Conservation (phyloP, 2,113 vertebrate species). For the Phaetusa simplex region DNA sequence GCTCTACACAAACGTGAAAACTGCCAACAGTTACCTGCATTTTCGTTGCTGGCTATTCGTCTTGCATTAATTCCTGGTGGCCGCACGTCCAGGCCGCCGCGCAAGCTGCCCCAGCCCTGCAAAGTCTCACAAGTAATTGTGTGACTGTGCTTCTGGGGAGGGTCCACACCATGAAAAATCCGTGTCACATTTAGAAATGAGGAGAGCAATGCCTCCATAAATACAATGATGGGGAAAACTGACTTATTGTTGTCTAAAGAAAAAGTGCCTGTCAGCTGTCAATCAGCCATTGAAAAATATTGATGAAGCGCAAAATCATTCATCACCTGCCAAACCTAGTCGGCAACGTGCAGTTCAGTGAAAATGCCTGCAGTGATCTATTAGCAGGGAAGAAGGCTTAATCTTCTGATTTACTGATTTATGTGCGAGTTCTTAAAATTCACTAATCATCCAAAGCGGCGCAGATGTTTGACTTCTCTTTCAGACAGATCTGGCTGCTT, state of each 20-base stretch:
- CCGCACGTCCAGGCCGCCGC: neutral
- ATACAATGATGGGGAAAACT: neutral
- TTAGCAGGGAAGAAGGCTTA: neutral
- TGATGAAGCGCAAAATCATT: neutral
- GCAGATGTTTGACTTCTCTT: neutral
- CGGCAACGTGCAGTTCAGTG: neutral
- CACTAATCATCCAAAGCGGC: neutral
- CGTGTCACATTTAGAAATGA: neutral
- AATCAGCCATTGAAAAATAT: neutral
- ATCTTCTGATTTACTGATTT: neutral
- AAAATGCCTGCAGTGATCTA: neutral
- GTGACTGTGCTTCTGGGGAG: neutral
- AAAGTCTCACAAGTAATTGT: neutral
- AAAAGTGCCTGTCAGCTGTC: neutral
- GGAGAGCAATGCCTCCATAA: neutral
- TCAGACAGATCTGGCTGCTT: neutral
- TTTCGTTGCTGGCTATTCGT: neutral
- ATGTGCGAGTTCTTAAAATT: neutral
- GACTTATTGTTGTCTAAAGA: neutral
- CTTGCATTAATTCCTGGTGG: fast-evolving
- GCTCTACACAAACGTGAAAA: fast-evolving
- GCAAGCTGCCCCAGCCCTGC: neutral
- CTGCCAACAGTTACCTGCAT: neutral
- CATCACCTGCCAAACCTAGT: neutral
- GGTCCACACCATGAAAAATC: neutral